These are phyloP conservation scores for Ferrisia virgata DNA, from an alignment of 2,888 invertebrate genomes.

Conservation along the genomic window DNA sequence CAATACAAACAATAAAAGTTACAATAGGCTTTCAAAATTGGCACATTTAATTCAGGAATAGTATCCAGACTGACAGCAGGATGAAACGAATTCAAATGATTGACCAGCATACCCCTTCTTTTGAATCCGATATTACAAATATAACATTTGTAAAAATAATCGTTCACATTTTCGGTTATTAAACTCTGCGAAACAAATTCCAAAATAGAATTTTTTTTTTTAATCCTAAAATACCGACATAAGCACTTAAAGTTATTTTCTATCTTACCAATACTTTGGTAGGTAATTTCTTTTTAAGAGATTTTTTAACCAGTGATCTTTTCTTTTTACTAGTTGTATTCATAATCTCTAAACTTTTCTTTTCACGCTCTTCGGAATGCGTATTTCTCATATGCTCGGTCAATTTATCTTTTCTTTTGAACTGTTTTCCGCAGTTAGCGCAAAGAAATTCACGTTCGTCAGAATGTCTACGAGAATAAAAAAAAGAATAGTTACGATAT, in stretches of 20 bases:
- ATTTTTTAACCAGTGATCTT: constrained; percentile 48
- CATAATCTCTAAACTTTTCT: constrained; percentile 44
- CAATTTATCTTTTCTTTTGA: constrained; percentile 72
- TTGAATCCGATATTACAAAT: constrained; percentile 73
- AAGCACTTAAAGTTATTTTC: background rate
- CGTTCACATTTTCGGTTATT: constrained; percentile 42
- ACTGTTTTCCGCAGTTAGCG: constrained; percentile 71
- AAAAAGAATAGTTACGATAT: background rate
- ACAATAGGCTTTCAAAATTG: constrained; percentile 71
- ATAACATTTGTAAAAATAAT: constrained; percentile 67
- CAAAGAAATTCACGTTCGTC: constrained; percentile 69
- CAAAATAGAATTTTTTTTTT: background rate
- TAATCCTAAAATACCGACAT: background rate
- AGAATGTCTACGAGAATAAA: constrained; percentile 56
- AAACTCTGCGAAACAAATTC: constrained; percentile 20
- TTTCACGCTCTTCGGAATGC: constrained; percentile 56
- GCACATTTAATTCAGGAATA: constrained; percentile 71
- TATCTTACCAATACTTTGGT: constrained; percentile 36
- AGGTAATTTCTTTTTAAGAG: background rate
- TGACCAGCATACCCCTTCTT: constrained; percentile 79
- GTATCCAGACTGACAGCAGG: constrained; percentile 64
- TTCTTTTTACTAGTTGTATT: constrained; percentile 36
- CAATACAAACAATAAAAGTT: constrained; percentile 84
- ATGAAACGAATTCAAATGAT: constrained; percentile 78
- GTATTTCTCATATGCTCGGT: constrained; percentile 69